Base-by-base conservation (phyloP, 2,888 invertebrate genomes). In the Epinotia demarniana region DNA sequence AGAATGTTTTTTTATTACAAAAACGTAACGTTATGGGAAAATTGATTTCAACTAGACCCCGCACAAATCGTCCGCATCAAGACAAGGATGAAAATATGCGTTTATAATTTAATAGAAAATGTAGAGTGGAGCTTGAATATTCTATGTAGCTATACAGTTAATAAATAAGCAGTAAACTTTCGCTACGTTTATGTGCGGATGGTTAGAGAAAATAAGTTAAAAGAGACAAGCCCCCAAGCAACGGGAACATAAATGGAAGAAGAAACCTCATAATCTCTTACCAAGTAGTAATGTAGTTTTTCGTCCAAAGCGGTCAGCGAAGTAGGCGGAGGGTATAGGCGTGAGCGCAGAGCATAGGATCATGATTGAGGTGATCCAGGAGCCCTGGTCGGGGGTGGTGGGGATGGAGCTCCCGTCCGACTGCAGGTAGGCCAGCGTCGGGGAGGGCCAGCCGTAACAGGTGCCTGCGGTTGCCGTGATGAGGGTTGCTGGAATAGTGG, bases 271-370 rank as follows among this genome's bases (percentile, higher is more conserved):
- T 18, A 8, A 13, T 39, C 9, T 23, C 70, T 66, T 33, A 75
- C 75, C 93, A 55, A 95, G 85, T 16, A 96, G 90, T 1, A 96
- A 90, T n/a, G 95, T 95, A 16, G 92, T 94, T 84, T 96, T 96
- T n/a, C 96, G 93, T n/a, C 96, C 96, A 77, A 96, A 93, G 77
- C 92, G 90, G 85, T 96, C 96, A 66, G 96, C 95, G 76, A 95
- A 87, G 83, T 95, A 93, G 12, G 96, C 96, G 9, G 96, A 95
- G 23, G 95, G 89, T 13, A 96, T 86, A 13, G 95, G 95, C 64
- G 96, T 96, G 55, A 95, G 88, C 3, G 96, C 95, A 0, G 95
- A 95, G 79, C 96, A 96, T 64, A 96, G 89, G 78, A 96, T 94
- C 87, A 95, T 96, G 82, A 96, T 94, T 60, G 96, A 95, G 0